These are phyloP conservation scores for Drosophila anomalipes DNA, from an alignment of 2,888 invertebrate species.

Conservation along the genomic window DNA sequence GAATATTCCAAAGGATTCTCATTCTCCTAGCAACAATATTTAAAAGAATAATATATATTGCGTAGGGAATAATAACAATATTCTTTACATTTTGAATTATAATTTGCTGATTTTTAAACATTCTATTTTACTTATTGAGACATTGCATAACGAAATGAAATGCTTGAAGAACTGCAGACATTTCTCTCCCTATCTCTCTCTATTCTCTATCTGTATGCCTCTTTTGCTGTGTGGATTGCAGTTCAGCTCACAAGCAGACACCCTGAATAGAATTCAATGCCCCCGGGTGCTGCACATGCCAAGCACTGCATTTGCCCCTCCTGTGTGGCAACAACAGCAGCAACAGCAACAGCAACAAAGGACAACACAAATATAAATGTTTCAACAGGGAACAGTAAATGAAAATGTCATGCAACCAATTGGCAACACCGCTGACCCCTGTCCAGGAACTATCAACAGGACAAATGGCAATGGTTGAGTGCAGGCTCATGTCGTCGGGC, in stretches of 20 bases:
- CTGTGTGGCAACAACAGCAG: constrained; percentile 24
- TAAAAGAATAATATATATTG: too few relatives aligned
- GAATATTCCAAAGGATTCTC: background rate
- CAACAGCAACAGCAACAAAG: constrained; percentile 3
- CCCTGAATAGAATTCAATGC: constrained; percentile 27
- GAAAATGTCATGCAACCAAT: constrained; percentile 71
- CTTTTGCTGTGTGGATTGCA: constrained; percentile 16
- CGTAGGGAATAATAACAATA: too few relatives aligned
- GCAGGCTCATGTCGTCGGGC: constrained; percentile 35
- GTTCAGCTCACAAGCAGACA: constrained; percentile 17
- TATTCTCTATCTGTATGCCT: background rate
- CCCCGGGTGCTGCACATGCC: constrained; percentile 54
- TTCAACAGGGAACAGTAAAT: constrained; percentile 39
- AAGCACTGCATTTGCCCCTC: constrained; percentile 66
- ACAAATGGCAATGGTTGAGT: constrained; percentile 47
- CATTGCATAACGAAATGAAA: background rate
- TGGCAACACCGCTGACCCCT: constrained; percentile 65
- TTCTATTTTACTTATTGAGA: background rate
- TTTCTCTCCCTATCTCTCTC: background rate
- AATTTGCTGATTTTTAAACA: too few relatives aligned
- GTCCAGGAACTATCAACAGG: constrained; percentile 43
- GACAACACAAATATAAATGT: constrained; percentile 25
- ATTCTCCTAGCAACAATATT: background rate
- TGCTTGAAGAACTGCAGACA: background rate
- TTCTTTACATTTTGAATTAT: too few relatives aligned